Conservation (phyloP, 1,140 invertebrate species). For the Polyergus mexicanus region DNA sequence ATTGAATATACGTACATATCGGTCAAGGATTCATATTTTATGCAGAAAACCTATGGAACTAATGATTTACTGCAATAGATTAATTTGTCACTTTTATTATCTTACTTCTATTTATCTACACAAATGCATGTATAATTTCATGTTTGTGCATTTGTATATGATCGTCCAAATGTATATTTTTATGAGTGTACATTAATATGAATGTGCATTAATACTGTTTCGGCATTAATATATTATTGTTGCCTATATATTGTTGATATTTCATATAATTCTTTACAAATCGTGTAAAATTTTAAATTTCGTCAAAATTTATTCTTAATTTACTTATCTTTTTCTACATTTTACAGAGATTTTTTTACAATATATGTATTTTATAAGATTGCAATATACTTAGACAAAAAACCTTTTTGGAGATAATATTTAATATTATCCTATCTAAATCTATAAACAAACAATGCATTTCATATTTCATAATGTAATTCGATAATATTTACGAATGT, state of each 20-base stretch:
- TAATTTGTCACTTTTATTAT: conserved; percentile 38
- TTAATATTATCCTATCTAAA: not conserved
- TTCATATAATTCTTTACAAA: not conserved
- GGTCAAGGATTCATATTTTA: conserved; percentile 38
- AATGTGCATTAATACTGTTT: not conserved
- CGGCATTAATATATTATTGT: conserved; percentile 3
- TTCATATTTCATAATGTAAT: not conserved
- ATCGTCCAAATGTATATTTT: conserved; percentile 13
- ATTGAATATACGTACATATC: conserved; percentile 17
- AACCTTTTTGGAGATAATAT: not conserved
- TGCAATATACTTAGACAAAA: not conserved
- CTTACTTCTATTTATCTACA: not conserved
- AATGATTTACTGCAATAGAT: conserved; percentile 12
- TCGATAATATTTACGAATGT: not conserved
- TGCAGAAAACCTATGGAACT: conserved; percentile 14
- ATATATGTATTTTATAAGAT: not conserved
- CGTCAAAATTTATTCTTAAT: no score
- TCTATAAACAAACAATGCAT: not conserved
- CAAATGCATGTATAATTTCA: not conserved
- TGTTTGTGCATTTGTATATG: no score
- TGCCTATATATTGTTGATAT: not conserved
- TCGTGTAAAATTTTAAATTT: not conserved
- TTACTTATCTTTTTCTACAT: not conserved
- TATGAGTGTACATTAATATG: not conserved
- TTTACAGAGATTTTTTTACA: not conserved